phyloP scores from a whole-genome alignment of 1,140 invertebrate species.

The Ptiloglossa arizonensis region DNA sequence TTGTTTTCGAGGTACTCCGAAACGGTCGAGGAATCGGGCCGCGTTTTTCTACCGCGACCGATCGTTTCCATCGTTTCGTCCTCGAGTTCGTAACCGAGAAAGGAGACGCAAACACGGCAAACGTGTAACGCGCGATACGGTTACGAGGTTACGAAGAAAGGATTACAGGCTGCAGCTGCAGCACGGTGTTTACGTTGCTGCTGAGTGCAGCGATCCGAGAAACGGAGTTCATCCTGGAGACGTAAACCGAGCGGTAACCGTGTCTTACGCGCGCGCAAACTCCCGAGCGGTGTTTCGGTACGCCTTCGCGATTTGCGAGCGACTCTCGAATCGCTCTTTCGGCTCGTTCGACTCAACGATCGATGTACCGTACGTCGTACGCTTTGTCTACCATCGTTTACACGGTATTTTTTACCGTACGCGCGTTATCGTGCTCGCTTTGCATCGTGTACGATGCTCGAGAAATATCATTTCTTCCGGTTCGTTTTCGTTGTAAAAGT shows the following conservation, averaged over 20 bases:
- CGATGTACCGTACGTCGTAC: not conserved
- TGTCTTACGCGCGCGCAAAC: not conserved
- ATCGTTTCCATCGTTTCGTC: not conserved
- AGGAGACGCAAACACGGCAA: not conserved
- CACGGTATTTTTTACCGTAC: too few relatives aligned
- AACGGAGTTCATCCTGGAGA: constrained; percentile 58
- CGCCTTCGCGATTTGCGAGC: constrained; percentile 5
- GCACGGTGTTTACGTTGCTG: constrained; percentile 52
- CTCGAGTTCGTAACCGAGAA: not conserved
- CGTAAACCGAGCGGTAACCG: constrained; percentile 64
- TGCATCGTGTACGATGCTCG: too few relatives aligned
- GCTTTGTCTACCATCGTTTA: too few relatives aligned
- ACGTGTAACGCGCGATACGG: constrained; percentile 33
- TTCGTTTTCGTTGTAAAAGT: too few relatives aligned
- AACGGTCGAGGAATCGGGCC: too few relatives aligned
- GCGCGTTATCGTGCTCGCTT: too few relatives aligned
- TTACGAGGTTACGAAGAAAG: constrained; percentile 52
- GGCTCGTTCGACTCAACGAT: not conserved
- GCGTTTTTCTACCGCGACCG: too few relatives aligned
- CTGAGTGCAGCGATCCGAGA: constrained; percentile 71
- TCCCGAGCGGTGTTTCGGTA: constrained; percentile 12
- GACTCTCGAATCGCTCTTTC: not conserved
- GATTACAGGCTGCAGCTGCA: constrained; percentile 58
- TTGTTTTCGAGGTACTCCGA: too few relatives aligned
- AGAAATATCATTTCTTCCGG: too few relatives aligned